These are phyloP conservation scores for Pogonocherus hispidulus DNA, from an alignment of 2,888 invertebrate genomes.

Conservation along the genomic window DNA sequence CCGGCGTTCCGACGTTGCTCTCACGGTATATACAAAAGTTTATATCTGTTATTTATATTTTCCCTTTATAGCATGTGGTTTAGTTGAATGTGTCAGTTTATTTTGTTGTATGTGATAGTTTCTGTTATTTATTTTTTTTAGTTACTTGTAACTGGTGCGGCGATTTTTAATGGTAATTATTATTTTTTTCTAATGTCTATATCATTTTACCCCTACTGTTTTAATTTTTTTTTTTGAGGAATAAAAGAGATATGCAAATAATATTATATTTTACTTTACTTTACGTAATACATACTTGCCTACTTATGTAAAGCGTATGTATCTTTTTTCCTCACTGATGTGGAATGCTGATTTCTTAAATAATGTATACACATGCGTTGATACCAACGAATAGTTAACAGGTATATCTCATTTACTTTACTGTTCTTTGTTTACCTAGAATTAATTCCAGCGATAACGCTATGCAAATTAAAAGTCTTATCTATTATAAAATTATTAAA, in stretches of 20 bases:
- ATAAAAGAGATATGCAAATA: too few relatives aligned
- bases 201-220: background rate
- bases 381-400: slow-evolving; percentile 21
- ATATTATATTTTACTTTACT: background rate
- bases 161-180: slow-evolving; percentile 26
- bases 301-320: background rate
- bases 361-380: background rate
- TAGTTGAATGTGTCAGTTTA: slow-evolving; percentile 20
- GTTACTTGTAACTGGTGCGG: slow-evolving; percentile 14
- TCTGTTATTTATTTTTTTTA: slow-evolving; percentile 15
- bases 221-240: background rate
- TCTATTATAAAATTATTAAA: slow-evolving; percentile 3
- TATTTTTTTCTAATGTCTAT: slow-evolving; percentile 11
- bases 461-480: slow-evolving; percentile 19
- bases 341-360: slow-evolving; percentile 26
- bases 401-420: slow-evolving; percentile 7
- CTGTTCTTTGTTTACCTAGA: slow-evolving; percentile 7
- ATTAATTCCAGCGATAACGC: slow-evolving; percentile 20
- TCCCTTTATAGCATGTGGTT: slow-evolving; percentile 13
- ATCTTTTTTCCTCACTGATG: slow-evolving; percentile 5
- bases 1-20: slow-evolving; percentile 22
- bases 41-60: slow-evolving; percentile 1
- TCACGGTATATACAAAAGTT: slow-evolving; percentile 18
- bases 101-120: slow-evolving; percentile 25
- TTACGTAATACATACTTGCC: background rate